These are phyloP conservation scores for Apus apus DNA, from an alignment of 2,113 vertebrate genomes.

Conservation along the genomic window DNA sequence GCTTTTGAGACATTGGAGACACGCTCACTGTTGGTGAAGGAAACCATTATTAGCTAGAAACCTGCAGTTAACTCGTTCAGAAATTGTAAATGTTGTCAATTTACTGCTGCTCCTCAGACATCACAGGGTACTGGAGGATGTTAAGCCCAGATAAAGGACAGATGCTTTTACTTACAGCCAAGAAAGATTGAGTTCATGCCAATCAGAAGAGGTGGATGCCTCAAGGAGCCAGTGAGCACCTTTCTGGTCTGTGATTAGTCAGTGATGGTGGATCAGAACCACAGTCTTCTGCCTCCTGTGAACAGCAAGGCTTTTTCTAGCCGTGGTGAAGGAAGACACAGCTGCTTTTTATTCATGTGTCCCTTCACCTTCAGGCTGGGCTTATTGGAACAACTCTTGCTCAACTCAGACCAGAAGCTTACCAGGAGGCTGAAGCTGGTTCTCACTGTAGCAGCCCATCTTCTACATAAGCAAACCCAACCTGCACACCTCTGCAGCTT, in stretches of 20 bases:
- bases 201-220: background rate
- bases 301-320: background rate
- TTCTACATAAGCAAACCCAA: background rate
- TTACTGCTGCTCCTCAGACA: background rate
- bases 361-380: background rate
- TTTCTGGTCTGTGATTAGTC: background rate
- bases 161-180: slow-evolving; percentile 10
- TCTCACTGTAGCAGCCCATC: background rate
- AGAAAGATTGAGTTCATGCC: background rate
- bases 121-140: background rate
- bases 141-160: background rate
- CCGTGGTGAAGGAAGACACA: background rate
- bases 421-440: background rate
- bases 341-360: background rate
- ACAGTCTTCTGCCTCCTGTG: background rate
- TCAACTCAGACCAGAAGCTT: background rate
- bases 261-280: background rate
- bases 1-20: background rate
- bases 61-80: background rate
- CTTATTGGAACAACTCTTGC: background rate
- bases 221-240: background rate
- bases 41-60: background rate
- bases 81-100: background rate
- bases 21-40: background rate
- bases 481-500: background rate